A percentile compares a stretch with the other conserved stretches of the same genome.
These are phyloP conservation scores for Hemicentrotus pulcherrimus DNA, from an alignment of 35 echinoderm and acorn worm species.

Conservation along the genomic window DNA sequence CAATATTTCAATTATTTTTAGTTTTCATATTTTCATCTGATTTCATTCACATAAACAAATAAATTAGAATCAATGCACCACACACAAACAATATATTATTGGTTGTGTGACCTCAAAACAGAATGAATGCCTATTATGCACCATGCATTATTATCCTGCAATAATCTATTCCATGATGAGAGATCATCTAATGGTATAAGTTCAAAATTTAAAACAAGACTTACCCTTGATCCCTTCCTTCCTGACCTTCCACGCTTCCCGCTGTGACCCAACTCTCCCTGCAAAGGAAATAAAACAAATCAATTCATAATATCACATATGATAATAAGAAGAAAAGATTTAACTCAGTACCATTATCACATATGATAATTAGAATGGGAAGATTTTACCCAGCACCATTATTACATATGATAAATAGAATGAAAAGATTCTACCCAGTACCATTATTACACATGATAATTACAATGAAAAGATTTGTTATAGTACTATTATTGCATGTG, in stretches of 20 bases:
- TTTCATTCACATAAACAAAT: too few species aligned
- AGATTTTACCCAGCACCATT: neutral
- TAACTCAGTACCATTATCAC: neutral
- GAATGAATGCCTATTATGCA: too few species aligned
- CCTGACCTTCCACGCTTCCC: constrained; percentile 67
- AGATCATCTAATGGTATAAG: neutral
- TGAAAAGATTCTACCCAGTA: too few species aligned
- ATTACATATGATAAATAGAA: neutral
- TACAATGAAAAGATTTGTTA: neutral
- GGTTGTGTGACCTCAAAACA: too few species aligned
- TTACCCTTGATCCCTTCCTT: constrained; percentile 87
- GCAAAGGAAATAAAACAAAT: constrained; percentile 16
- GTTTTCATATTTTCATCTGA: too few species aligned
- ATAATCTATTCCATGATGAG: neutral
- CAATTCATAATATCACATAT: neutral
- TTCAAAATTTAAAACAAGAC: neutral
- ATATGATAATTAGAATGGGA: neutral
- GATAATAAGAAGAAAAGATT: neutral
- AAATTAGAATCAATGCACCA: too few species aligned
- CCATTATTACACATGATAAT: neutral
- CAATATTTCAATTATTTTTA: too few species aligned
- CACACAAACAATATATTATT: too few species aligned
- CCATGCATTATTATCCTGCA: too few species aligned
- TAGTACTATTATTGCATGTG: neutral
- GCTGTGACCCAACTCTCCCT: constrained; percentile 71